A percentile compares a stretch with the other conserved stretches of the same genome.
phyloP scores from a whole-genome alignment of 2,888 invertebrate genomes.

The Dryococelus australis region DNA sequence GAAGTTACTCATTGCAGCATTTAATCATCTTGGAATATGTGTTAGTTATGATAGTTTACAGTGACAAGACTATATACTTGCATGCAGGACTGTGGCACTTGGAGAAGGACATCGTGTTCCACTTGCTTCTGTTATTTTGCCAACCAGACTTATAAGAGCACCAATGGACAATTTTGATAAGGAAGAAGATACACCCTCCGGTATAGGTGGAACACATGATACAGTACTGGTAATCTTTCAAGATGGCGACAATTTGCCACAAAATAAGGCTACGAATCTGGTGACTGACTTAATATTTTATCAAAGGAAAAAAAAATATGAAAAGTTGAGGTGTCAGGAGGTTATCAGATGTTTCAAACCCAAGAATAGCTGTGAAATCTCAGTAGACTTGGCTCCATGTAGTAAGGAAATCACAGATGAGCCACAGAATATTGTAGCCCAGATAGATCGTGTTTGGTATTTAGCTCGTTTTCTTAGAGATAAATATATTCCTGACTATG shows the following conservation, averaged over 20 bases:
- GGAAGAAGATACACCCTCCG: constrained; percentile 10
- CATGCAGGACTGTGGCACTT: not conserved
- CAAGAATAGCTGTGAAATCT: not conserved
- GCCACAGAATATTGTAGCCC: not conserved
- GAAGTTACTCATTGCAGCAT: not conserved
- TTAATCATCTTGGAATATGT: constrained; percentile 6
- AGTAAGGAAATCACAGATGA: not conserved
- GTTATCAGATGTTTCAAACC: constrained; percentile 3
- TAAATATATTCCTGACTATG: not conserved
- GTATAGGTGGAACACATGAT: constrained; percentile 12
- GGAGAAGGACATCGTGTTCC: constrained; percentile 20
- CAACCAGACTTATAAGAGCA: not conserved
- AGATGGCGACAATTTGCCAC: not conserved
- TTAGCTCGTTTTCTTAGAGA: not conserved
- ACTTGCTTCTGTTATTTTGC: not conserved
- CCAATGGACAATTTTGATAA: not conserved
- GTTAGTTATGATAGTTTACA: not conserved
- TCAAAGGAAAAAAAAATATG: not conserved
- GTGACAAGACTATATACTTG: not conserved
- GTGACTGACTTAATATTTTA: not conserved
- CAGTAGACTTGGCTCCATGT: not conserved
- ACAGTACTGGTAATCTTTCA: not conserved
- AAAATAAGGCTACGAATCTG: not conserved
- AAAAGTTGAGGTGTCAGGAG: constrained; percentile 17
- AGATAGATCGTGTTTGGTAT: not conserved